Percentiles rank a stretch among this genome's conserved stretches.
Conservation (phyloP, 2,888 invertebrate species). For the Mechanitis mazaeus region DNA sequence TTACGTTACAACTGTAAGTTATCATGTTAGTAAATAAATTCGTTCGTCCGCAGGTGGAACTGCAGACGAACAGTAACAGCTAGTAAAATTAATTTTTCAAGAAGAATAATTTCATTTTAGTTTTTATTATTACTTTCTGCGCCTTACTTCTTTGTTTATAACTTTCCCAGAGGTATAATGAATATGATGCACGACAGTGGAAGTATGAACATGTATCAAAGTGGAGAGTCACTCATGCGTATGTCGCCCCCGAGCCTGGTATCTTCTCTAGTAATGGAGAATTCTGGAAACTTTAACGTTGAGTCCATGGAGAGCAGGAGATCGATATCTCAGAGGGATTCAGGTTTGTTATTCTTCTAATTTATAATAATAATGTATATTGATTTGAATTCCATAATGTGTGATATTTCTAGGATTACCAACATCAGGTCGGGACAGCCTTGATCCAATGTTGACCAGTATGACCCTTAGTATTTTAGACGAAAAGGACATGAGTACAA, state of each 20-base stretch:
- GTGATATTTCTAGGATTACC: slow-evolving; percentile 48
- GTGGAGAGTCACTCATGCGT: slow-evolving; percentile 66
- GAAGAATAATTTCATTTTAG: no score
- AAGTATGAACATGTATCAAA: slow-evolving; percentile 68
- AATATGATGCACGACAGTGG: slow-evolving; percentile 59
- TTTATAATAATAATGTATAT: neutral
- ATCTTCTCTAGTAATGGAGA: slow-evolving; percentile 73
- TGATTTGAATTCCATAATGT: neutral
- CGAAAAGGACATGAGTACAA: slow-evolving; percentile 74
- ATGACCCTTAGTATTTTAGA: slow-evolving; percentile 72
- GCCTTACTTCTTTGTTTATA: no score
- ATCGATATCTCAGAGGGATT: slow-evolving; percentile 55
- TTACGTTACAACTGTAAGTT: no score
- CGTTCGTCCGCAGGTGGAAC: no score
- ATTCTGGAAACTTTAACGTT: slow-evolving; percentile 62
- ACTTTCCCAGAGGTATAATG: slow-evolving; percentile 49
- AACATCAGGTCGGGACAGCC: slow-evolving; percentile 56
- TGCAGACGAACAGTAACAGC: no score
- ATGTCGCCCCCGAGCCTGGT: slow-evolving; percentile 79
- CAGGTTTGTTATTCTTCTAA: slow-evolving; percentile 39
- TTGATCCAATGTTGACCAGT: slow-evolving; percentile 70
- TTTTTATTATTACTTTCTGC: no score
- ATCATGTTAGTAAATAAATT: no score
- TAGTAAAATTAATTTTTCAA: no score
- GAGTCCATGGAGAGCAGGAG: slow-evolving; percentile 60